Percentiles rank a stretch among this genome's conserved stretches.
These are phyloP conservation scores for Hippocampus comes DNA, from an alignment of 2,113 vertebrate genomes.

Conservation along the genomic window DNA sequence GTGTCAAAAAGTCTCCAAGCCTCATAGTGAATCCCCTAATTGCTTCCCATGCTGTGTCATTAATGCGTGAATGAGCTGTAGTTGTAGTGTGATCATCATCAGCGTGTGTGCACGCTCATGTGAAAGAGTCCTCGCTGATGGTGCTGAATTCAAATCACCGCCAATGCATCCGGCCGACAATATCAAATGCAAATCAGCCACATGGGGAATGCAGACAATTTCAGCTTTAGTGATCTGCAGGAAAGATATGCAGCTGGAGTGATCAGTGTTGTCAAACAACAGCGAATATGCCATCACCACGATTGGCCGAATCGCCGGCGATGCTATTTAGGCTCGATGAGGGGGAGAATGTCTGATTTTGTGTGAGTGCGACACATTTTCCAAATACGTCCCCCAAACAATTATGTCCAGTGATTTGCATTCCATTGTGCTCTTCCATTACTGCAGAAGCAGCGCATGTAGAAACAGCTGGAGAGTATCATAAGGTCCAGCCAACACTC, in stretches of 20 bases:
- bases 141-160: neutral
- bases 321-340: neutral
- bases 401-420: neutral
- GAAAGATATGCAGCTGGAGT: neutral
- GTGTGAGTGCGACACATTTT: neutral
- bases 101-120: neutral
- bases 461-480: neutral
- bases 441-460: neutral
- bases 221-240: neutral
- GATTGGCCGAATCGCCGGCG: neutral
- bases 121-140: neutral
- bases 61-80: constrained; percentile 2
- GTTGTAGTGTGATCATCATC: neutral
- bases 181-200: neutral
- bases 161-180: neutral
- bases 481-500: neutral
- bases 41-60: constrained; percentile 4
- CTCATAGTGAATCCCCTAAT: neutral
- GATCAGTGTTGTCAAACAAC: neutral
- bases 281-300: neutral
- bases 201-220: neutral
- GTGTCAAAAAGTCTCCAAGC: constrained; percentile 4
- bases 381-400: neutral
- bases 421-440: neutral
- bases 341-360: neutral